These are phyloP conservation scores for Hydrolagus colliei DNA, from an alignment of 2,797 vertebrate species.

Conservation along the genomic window DNA sequence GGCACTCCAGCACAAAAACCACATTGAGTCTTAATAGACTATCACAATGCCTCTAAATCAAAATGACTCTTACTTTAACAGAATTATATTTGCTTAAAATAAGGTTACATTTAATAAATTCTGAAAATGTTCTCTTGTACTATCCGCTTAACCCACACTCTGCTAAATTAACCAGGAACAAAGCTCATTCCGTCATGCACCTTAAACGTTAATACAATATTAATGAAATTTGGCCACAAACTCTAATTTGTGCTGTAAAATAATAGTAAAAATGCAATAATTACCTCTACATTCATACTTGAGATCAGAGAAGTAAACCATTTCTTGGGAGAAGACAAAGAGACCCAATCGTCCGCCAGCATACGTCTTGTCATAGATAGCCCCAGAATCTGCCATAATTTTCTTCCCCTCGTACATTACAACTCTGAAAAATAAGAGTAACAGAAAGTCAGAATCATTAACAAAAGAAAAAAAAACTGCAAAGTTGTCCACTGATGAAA, in stretches of 20 bases:
- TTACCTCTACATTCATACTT: slow-evolving; percentile 98
- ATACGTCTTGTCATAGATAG: slow-evolving; percentile 91
- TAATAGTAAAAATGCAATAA: slow-evolving; percentile 32
- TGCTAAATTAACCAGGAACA: neutral
- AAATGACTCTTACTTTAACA: neutral
- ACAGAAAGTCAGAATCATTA: neutral
- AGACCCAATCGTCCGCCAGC: slow-evolving; percentile 89
- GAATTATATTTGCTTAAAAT: neutral
- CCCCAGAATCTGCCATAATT: slow-evolving; percentile 96
- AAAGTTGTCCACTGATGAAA: neutral
- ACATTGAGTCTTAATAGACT: neutral
- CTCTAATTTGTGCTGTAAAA: neutral
- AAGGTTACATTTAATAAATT: neutral
- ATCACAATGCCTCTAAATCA: neutral
- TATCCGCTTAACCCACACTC: neutral
- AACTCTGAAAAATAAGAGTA: slow-evolving; percentile 59
- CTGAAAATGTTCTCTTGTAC: neutral
- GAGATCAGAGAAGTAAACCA: slow-evolving; percentile 98
- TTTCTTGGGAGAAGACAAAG: slow-evolving; percentile 98
- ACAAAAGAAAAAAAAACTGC: slow-evolving; percentile 4
- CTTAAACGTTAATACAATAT: neutral
- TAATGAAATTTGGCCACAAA: neutral
- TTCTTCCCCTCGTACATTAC: slow-evolving; percentile 98
- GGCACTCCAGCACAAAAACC: neutral
- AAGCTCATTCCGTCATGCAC: no score